Evolutionary conservation across 2,113 vertebrate species (phyloP), one percentile per base, ranked within the genome.

Genomic region (Columba janthina): DNA sequence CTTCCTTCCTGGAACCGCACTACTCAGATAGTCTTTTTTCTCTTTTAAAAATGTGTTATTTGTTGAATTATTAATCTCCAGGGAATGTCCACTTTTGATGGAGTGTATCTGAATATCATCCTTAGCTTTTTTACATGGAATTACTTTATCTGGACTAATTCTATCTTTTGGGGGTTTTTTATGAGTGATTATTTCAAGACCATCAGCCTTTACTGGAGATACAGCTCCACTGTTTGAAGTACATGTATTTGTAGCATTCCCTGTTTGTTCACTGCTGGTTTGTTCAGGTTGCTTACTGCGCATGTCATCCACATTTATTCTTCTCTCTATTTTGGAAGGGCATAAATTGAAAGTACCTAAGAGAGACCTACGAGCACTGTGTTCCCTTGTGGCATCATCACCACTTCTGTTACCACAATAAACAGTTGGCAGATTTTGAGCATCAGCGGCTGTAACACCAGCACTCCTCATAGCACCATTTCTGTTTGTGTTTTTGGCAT

Each of bases 21-120:
- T 85, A 62, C 44, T 94, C 96, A 91, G 67, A 19, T 60, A 93
- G 54, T 93, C 92, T 85, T 66, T 94, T 25, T 96, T 96, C 72
- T 98, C 96, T 77, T 92, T 96, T 92, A 97, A 92, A 54, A 88
- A 17, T 62, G 64, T 69, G 60, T 89, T 94, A 74, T 86, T 96
- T 93, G 89, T 71, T 91, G 94, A 89, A 82, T 82, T 74, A 88
- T 94, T 93, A 31, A 78, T 64, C 86, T 95, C 93, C 51, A 72
- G 69, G 60, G 89, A 96, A 73, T 26, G 21, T 28, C 86, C 70
- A 20, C 48, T 70, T 72, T 89, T 79, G 42, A 76, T 48, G 70
- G 93, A 74, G 50, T 78, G 72, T 92, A 74, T 87, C 89, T 96
- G 95, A 95, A 80, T 79, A 73, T 71, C 85, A 60, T 53, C 67